Evolutionary conservation across 2,113 vertebrate genomes (phyloP).

Genomic region (Rafetus swinhoei): DNA sequence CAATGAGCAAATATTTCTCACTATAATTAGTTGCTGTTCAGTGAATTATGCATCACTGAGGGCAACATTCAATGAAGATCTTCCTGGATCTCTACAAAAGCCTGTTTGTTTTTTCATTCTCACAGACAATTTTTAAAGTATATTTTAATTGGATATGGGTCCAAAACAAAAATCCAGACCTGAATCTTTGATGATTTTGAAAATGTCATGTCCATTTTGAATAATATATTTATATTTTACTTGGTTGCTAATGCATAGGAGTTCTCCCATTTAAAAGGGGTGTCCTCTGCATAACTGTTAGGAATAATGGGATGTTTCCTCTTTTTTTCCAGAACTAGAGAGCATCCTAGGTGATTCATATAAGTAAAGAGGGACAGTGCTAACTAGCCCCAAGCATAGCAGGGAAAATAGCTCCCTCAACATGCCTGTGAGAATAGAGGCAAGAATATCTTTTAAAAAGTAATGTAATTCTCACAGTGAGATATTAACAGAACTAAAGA

Average conservation of each 20-base stretch:
- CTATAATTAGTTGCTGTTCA: background rate
- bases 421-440: background rate
- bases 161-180: background rate
- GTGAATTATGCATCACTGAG: background rate
- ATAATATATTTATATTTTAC: background rate
- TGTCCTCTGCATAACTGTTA: background rate
- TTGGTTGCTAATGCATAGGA: background rate
- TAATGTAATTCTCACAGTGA: background rate
- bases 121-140: background rate
- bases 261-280: background rate
- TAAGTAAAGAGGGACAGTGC: background rate
- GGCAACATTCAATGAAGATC: background rate
- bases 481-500: background rate
- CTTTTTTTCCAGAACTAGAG: background rate
- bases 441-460: accelerated
- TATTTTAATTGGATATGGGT: background rate
- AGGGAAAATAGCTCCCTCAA: background rate
- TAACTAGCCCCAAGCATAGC: background rate
- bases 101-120: background rate
- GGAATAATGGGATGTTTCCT: background rate
- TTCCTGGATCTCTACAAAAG: background rate
- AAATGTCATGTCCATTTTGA: background rate
- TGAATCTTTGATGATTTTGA: background rate
- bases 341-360: background rate
- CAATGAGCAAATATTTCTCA: background rate